Evolutionary conservation across 2,113 vertebrate genomes (phyloP), one percentile per base, ranked within the genome.

Genomic region (Struthidea cinerea): DNA sequence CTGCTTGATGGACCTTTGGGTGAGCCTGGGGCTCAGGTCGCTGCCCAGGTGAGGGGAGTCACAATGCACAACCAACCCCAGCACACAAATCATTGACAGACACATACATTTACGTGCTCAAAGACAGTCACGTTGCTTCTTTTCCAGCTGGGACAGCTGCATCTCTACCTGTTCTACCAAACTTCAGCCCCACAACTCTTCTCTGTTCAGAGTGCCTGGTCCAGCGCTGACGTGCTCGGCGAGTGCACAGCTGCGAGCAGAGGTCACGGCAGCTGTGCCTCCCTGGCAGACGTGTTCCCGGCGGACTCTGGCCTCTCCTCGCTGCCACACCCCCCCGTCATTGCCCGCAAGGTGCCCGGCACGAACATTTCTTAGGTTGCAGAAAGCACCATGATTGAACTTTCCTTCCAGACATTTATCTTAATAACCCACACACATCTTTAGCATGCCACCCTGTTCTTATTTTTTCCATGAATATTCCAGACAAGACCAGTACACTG

Each of bases 291-390:
- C 19, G 7, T 3, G 3, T 20, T 39, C 61, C 52, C 23, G 1
- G 33, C 10, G 94, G 85, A 94, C 95, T 93, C 92, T 76, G 92
- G 24, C n/a, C 94, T 32, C 81, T 53, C 59, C 76, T 33, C 2
- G 3, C 76, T 69, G 68, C 41, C 93, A 81, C 26, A 39, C 67
- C 39, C 11, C 63, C 4, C 6, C 21, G 60, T 15, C 5, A 0
- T 21, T 46, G 19, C 86, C 59, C 24, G 9, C 60, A 35, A 4
- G 60, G 56, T 22, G 67, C 83, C 83, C 0, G 5, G 69, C 87
- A 60, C 16, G 2, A 35, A 33, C 60, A 10, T 6, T 33, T 84
- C 87, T 73, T 17, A 37, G 53, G 81, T 23, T 91, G 85, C 84
- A 75, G 41, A 87, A 65, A 84, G 65, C 65, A 35, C 77, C 0